Evolutionary conservation across 2,113 vertebrate genomes (phyloP).

Genomic region (Dromiciops gliroides): DNA sequence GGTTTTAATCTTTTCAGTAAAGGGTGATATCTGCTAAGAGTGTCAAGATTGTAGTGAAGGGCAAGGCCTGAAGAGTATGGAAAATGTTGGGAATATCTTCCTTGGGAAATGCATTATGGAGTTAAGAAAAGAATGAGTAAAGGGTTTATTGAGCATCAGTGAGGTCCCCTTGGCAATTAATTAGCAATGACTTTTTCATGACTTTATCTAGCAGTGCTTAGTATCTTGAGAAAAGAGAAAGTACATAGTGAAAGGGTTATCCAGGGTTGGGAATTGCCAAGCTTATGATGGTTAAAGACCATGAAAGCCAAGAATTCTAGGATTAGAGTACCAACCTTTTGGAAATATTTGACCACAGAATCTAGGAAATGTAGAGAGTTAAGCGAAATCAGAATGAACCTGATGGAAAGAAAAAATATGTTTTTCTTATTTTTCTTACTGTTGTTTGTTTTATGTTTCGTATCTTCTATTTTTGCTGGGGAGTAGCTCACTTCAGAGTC

Average conservation of each 20-base stretch:
- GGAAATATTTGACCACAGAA: neutral
- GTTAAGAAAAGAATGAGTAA: neutral
- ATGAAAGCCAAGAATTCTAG: neutral
- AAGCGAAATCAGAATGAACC: neutral
- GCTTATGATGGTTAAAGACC: conserved; percentile 3
- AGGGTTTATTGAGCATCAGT: neutral
- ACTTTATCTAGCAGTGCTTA: conserved; percentile 8
- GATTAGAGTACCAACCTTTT: neutral
- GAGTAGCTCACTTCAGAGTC: neutral
- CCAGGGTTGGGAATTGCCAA: neutral
- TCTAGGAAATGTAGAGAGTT: neutral
- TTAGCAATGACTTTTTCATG: neutral
- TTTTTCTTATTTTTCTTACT: neutral
- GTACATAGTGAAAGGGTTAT: neutral
- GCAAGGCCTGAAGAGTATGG: neutral
- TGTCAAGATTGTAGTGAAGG: neutral
- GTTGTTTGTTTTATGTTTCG: neutral
- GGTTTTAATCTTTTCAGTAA: neutral
- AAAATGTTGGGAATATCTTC: neutral
- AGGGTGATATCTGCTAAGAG: neutral
- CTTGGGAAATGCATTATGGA: neutral
- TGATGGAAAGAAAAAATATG: neutral
- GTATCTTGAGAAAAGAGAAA: neutral
- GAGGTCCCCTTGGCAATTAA: neutral
- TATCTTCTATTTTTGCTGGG: neutral